These are phyloP conservation scores for Athetis lepigone DNA, from an alignment of 2,888 invertebrate genomes.

Conservation along the genomic window DNA sequence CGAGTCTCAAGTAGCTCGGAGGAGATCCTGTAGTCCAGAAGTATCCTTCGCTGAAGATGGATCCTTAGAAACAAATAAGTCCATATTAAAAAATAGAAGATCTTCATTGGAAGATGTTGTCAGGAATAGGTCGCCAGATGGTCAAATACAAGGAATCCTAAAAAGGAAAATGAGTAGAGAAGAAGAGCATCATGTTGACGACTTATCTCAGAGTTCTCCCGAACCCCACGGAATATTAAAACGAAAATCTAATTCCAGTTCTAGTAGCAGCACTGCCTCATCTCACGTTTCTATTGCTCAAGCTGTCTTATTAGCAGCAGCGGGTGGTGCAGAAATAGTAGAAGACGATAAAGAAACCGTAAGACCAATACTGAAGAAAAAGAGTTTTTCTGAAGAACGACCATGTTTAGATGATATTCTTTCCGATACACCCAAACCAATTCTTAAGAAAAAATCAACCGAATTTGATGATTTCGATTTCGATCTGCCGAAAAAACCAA, in stretches of 20 bases:
- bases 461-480: slow-evolving; percentile 94
- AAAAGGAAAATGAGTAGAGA: slow-evolving; percentile 93
- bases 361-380: slow-evolving; percentile 95
- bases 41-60: slow-evolving; percentile 91
- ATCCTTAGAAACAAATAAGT: slow-evolving; percentile 90
- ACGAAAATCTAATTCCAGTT: slow-evolving; percentile 93
- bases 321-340: slow-evolving; percentile 90
- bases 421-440: slow-evolving; percentile 92
- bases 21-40: slow-evolving; percentile 93
- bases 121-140: slow-evolving; percentile 92
- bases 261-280: slow-evolving; percentile 91
- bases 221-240: slow-evolving; percentile 95
- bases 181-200: slow-evolving; percentile 92
- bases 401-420: slow-evolving; percentile 87
- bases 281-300: slow-evolving; percentile 93
- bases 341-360: slow-evolving; percentile 91
- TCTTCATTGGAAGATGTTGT: slow-evolving; percentile 93
- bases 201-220: slow-evolving; percentile 91
- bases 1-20: slow-evolving; percentile 93
- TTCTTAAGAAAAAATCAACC: slow-evolving; percentile 96
- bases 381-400: slow-evolving; percentile 93
- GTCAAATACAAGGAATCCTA: slow-evolving; percentile 92
- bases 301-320: slow-evolving; percentile 92
- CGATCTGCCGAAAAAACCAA: slow-evolving; percentile 93
- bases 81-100: slow-evolving; percentile 93